Base-by-base conservation (phyloP, 2,797 vertebrate species). In the Ataeniobius toweri region DNA sequence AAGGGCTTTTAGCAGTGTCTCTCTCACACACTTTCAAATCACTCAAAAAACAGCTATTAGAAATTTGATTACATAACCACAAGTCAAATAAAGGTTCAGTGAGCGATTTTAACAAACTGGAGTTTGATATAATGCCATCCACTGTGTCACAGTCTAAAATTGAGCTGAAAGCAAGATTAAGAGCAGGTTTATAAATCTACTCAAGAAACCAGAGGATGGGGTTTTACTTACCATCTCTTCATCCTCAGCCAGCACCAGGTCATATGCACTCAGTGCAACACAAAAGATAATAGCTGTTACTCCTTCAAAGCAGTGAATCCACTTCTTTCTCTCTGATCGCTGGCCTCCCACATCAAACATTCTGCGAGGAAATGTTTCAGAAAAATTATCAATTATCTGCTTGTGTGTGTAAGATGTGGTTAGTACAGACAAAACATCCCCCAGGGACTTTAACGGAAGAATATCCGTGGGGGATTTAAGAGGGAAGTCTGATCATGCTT, bases 281-380 rank as follows among this genome's bases (percentile, higher is more conserved):
- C 98, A 99, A 90, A 99, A 99, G 76, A 99, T 99, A 81, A 99
- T 99, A 90, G 98, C 98, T 0, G 98, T 99, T 87, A 99, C 98
- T 0, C 97, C 98, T 89, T 99, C 98, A 0, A 99, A 99, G 92
- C 98, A 99, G 90, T 99, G 98, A 90, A 99, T 99, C 98, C 97
- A 99, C 91, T 99, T 99, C 95, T 99, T 95, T 71, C 95, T 93
- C 90, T 95, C 94, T 0, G 94, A 95, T 79, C 95, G 93, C 51
- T 96, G 95, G 55, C 95, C 94, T 80, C 95, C 95, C 39, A 95
- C 95, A 78, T 95, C 94, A 87, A 95, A 95, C 94, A 96, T 95
- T 83, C 95, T 96, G 91, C 59, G 81, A 73, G 78, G 61, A 65
- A 74, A 80, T 36, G 18, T 83, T 78, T 56, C 22, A 73, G 48